Evolutionary conservation across 2,113 vertebrate genomes (phyloP).

Genomic region (Pachycephala philippinensis): DNA sequence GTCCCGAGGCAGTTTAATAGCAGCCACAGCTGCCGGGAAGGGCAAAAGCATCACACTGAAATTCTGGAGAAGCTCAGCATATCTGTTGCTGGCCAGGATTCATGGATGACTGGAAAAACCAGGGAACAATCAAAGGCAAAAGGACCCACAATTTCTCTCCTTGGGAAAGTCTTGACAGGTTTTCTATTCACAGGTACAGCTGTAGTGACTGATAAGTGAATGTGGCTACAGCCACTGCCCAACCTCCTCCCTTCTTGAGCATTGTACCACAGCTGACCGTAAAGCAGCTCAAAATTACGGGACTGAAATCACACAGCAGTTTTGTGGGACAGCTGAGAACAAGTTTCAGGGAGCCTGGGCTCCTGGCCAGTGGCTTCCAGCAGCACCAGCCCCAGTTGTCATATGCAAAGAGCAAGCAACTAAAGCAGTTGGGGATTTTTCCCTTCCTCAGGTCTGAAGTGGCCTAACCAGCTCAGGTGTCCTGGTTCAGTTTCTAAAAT

Average conservation of each 20-base stretch:
- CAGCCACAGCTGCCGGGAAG: neutral
- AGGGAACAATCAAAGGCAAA: neutral
- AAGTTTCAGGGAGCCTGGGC: neutral
- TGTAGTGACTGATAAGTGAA: neutral
- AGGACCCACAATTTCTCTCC: neutral
- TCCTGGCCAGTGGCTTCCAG: neutral
- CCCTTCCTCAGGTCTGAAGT: neutral
- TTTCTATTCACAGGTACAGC: neutral
- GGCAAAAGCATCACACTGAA: neutral
- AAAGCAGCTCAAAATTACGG: neutral
- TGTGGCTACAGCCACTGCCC: accelerated
- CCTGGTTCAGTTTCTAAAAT: neutral
- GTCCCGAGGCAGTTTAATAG: neutral
- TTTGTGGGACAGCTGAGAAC: neutral
- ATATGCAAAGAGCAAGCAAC: accelerated
- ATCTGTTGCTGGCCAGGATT: neutral
- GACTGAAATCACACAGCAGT: neutral
- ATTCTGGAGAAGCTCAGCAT: neutral
- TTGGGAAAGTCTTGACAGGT: neutral
- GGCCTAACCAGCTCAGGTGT: neutral
- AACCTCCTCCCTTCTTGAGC: neutral
- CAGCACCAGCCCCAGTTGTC: neutral
- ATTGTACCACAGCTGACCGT: neutral
- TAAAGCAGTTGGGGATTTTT: neutral
- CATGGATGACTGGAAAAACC: neutral